Conservation (phyloP, 2,797 vertebrate genomes). For the Otolemur crassicaudatus region DNA sequence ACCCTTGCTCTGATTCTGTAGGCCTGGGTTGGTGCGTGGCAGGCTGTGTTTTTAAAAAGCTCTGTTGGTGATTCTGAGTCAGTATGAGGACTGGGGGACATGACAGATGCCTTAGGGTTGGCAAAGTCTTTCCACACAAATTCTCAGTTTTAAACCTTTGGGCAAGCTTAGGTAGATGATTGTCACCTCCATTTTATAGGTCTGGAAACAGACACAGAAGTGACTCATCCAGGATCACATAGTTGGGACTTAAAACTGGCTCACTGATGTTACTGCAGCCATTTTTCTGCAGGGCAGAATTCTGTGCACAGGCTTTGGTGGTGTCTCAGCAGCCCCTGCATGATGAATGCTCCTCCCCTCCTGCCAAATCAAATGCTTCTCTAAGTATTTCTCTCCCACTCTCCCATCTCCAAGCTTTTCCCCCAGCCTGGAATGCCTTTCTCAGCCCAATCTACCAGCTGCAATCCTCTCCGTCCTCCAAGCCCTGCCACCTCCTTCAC, state of each 20-base stretch:
- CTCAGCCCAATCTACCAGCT: slow-evolving; percentile 50
- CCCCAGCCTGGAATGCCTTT: slow-evolving; percentile 53
- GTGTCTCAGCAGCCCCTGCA: slow-evolving; percentile 26
- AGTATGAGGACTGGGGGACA: background rate
- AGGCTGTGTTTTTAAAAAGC: background rate
- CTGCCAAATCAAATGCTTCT: slow-evolving; percentile 59
- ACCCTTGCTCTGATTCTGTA: background rate
- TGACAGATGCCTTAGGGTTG: background rate
- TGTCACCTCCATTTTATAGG: background rate
- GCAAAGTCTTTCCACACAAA: background rate
- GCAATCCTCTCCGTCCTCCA: slow-evolving; percentile 15
- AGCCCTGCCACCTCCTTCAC: slow-evolving; percentile 43
- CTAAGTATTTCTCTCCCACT: slow-evolving; percentile 74
- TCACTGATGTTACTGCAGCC: background rate
- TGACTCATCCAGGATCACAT: background rate
- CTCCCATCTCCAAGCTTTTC: slow-evolving; percentile 49
- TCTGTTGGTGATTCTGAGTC: background rate
- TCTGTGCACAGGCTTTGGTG: background rate
- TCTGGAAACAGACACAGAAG: background rate
- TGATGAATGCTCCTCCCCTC: background rate
- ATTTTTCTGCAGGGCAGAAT: background rate
- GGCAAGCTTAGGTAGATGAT: background rate
- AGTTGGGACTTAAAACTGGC: background rate
- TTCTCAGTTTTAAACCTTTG: slow-evolving; percentile 7
- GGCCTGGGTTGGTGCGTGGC: background rate